phyloP scores from a whole-genome alignment of 2,113 vertebrate genomes.

The Malaclemys terrapin region DNA sequence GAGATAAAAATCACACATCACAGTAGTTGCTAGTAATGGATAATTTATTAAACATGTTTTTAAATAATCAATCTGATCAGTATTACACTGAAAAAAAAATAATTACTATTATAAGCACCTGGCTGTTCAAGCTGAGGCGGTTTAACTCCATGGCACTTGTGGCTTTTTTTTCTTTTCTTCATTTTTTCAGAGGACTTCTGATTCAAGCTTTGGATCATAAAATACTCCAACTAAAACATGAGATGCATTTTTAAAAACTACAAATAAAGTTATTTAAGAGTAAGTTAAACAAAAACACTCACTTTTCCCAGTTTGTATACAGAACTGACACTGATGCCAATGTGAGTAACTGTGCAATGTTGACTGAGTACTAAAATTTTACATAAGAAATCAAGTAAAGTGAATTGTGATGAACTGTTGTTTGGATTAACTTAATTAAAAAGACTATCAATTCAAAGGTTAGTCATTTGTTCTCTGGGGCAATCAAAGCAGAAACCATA shows the following conservation, averaged over 20 bases:
- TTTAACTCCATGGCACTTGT: slow-evolving; percentile 84
- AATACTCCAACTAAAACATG: slow-evolving; percentile 92
- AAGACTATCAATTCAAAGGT: not conserved
- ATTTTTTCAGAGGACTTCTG: slow-evolving; percentile 94
- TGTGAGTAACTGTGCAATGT: not conserved
- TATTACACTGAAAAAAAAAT: not conserved
- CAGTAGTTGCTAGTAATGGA: accelerated
- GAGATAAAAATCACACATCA: not conserved
- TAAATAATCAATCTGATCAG: not conserved
- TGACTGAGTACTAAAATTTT: not conserved
- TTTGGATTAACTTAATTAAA: not conserved
- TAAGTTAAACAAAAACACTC: not conserved
- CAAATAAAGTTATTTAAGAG: not conserved
- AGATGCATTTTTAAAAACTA: not conserved
- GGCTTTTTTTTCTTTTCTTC: slow-evolving; percentile 87
- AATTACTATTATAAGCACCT: slow-evolving; percentile 78
- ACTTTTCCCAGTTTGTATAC: not conserved
- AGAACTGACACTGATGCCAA: not conserved
- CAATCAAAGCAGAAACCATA: not conserved
- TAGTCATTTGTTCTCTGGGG: not conserved
- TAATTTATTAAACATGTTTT: not conserved
- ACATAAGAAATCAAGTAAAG: not conserved
- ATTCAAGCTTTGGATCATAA: slow-evolving; percentile 97
- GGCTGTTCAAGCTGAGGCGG: slow-evolving; percentile 94
- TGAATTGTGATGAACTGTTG: not conserved